Evolutionary conservation across 1,140 invertebrate species (phyloP), one percentile per base, ranked within the genome.

Genomic region (Euborellia annulipes): DNA sequence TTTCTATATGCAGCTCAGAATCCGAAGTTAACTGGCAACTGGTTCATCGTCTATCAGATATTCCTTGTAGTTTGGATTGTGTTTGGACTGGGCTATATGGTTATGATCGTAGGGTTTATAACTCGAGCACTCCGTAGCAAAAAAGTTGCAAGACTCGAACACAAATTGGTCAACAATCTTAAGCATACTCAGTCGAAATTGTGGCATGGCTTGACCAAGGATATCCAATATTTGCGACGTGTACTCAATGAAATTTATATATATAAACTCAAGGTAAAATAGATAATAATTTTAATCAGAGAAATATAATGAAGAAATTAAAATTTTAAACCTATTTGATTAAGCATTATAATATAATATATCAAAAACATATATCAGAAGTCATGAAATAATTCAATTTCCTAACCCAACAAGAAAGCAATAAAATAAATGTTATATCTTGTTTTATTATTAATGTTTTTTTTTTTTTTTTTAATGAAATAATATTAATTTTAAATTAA

Each of bases 91-190:
- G 88, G 87, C 0, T 93, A 92, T 61, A 72, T 91, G 37, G 75
- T 89, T 13, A 92, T 92, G 87, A 80, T 93, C 36, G 73, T 92
- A 50, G 84, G 82, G 18, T 90, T 89, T 56, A 86, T 93, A 46
- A 79, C 82, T 1, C 64, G 71, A 49, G 77, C 72, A 9, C 67
- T 80, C 65, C 71, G 74, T 45, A 85, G 81, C 45, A 85, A 87
- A 58, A 73, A 75, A 55, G 71, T 89, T 19, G 68, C 72, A 36
- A 68, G 71, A 52, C 63, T 90, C 36, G 83, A 88, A 57, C 79
- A 82, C 50, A 79, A 82, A 56, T 58, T 87, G 23, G 78, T 76
- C 11, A 63, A 71, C 45, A 80, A 53, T 13, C 36, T 45, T 27
- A 82, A 82, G 59, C 71, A 73, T 6, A 86, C 82, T 0, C 82